phyloP scores from a whole-genome alignment of 2,888 invertebrate genomes.

The Trichogramma evanescens region DNA sequence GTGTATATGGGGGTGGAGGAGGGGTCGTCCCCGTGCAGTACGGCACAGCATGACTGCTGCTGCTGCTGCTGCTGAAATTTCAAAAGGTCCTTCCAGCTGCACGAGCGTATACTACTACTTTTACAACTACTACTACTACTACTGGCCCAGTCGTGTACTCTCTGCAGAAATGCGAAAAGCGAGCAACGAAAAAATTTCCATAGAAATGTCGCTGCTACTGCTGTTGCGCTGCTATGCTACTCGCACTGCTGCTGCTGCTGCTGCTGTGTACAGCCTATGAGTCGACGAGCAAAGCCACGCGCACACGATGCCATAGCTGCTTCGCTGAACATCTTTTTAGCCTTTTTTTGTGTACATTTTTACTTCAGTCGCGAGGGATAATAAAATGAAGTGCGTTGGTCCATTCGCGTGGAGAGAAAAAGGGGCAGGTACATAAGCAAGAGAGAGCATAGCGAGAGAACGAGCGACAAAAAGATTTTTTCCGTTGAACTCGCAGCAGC shows the following conservation, averaged over 20 bases:
- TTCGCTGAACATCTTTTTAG: neutral
- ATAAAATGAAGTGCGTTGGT: conserved; percentile 10
- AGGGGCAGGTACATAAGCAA: neutral
- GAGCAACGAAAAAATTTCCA: conserved; percentile 12
- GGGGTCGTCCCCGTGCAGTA: too few species aligned
- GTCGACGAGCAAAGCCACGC: too few species aligned
- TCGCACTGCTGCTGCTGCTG: too few species aligned
- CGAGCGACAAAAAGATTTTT: too few species aligned
- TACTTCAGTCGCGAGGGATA: conserved; percentile 7
- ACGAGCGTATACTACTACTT: neutral
- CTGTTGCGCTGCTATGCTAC: too few species aligned
- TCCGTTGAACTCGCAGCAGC: too few species aligned
- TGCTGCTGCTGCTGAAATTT: neutral
- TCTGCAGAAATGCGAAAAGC: neutral
- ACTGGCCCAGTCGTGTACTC: too few species aligned
- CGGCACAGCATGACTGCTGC: too few species aligned
- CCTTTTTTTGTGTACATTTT: conserved; percentile 4
- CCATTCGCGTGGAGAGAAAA: neutral
- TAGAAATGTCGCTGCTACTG: conserved; percentile 1
- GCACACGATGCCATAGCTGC: too few species aligned
- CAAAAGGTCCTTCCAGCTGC: conserved; percentile 4
- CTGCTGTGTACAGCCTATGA: too few species aligned
- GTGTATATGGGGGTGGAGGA: neutral
- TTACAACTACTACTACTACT: too few species aligned
- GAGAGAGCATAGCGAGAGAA: too few species aligned